phyloP scores from a whole-genome alignment of 1,140 invertebrate species.

The Drosophila serrata region DNA sequence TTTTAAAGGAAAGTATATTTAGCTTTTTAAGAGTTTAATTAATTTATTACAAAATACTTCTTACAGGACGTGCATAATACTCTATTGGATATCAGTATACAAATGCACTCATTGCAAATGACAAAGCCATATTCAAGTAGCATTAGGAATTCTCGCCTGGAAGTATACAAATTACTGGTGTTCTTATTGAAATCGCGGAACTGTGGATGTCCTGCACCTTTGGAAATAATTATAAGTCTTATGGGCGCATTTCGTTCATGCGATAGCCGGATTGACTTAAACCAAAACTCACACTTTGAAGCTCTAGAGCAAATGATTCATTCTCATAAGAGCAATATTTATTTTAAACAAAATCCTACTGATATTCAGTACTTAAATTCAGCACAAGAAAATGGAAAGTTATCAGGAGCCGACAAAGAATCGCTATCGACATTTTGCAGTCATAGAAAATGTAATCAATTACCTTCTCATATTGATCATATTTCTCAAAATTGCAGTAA shows the following conservation, averaged over 20 bases:
- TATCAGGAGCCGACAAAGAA: neutral
- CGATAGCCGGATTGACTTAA: conserved; percentile 23
- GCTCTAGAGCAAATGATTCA: conserved; percentile 38
- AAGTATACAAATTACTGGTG: conserved; percentile 31
- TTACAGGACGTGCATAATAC: conserved; percentile 37
- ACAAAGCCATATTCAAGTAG: conserved; percentile 3
- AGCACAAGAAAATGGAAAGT: neutral
- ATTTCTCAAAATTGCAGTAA: neutral
- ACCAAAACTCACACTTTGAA: neutral
- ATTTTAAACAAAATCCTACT: conserved; percentile 6
- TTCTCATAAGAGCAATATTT: conserved; percentile 41
- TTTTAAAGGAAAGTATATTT: conserved; percentile 43
- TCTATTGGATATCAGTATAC: conserved; percentile 41
- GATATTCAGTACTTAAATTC: neutral
- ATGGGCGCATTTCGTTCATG: conserved; percentile 25
- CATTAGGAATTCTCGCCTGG: conserved; percentile 19
- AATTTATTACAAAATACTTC: neutral
- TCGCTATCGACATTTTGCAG: too few species aligned
- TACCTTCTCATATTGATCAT: neutral
- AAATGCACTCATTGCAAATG: conserved; percentile 17
- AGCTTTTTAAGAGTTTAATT: neutral
- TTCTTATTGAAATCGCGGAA: conserved; percentile 35
- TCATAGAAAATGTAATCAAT: neutral
- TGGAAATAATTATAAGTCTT: conserved; percentile 41
- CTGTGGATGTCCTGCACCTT: conserved; percentile 12